Conservation (phyloP, 2,888 invertebrate genomes). For the Heliconius ismenius region DNA sequence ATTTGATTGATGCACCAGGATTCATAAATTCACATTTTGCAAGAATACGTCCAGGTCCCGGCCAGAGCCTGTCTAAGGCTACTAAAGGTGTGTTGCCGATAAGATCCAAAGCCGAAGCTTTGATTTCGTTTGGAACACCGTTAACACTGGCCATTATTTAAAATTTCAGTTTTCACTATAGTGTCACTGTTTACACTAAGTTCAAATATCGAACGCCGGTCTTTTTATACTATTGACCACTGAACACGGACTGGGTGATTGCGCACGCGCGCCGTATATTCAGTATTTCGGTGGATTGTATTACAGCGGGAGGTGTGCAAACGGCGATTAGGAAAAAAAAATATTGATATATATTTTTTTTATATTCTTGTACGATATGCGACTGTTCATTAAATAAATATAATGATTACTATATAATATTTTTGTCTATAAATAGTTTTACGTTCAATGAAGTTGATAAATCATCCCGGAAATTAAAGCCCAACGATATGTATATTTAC, state of each 20-base stretch:
- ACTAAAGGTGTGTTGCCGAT: conserved; percentile 75
- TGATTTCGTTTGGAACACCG: conserved; percentile 63
- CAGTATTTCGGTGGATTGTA: conserved; percentile 5
- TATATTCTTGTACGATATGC: no score
- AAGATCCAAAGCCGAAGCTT: conserved; percentile 70
- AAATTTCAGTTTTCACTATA: conserved; percentile 35
- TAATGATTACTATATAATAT: no score
- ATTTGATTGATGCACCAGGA: conserved; percentile 74
- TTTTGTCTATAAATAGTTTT: no score
- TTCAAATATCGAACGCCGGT: conserved; percentile 1
- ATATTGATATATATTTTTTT: neutral
- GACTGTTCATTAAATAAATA: no score
- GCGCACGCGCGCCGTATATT: conserved; percentile 4
- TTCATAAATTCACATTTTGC: conserved; percentile 79
- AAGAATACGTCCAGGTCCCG: conserved; percentile 71
- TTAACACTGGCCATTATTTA: conserved; percentile 44
- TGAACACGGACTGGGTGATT: neutral
- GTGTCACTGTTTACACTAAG: conserved; percentile 20
- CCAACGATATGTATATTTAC: neutral
- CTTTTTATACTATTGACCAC: conserved; percentile 10
- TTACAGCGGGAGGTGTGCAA: conserved; percentile 14
- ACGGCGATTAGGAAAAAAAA: neutral
- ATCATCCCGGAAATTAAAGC: neutral
- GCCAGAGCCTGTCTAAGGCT: conserved; percentile 68
- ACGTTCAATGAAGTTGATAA: neutral